Percentiles rank a stretch among this genome's conserved stretches.
phyloP scores from a whole-genome alignment of 2,797 vertebrate genomes.

The Pangasius mekongensis region DNA sequence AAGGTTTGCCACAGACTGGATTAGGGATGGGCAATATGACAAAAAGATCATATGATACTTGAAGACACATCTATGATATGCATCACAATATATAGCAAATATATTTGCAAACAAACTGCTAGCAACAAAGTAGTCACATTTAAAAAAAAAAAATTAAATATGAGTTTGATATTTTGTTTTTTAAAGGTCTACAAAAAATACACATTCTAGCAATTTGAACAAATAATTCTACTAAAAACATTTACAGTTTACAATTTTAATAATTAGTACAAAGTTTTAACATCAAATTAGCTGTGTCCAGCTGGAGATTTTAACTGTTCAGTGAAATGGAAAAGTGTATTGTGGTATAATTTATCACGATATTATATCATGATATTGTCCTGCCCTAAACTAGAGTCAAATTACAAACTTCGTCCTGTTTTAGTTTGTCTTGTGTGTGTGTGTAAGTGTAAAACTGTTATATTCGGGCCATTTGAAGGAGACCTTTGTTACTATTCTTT shows the following conservation, averaged over 20 bases:
- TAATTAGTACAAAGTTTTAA: too few species aligned
- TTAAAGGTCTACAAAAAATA: neutral
- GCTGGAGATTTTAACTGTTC: neutral
- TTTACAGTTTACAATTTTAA: too few species aligned
- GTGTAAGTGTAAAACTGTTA: too few species aligned
- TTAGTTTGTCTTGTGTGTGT: neutral
- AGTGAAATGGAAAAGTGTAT: neutral
- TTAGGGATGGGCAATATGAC: neutral
- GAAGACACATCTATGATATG: neutral
- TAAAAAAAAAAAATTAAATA: neutral
- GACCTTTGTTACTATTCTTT: neutral
- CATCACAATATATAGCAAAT: neutral
- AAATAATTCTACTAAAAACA: neutral
- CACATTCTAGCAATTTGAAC: neutral
- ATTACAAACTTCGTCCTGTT: neutral
- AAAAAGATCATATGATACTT: neutral
- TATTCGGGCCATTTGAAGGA: neutral
- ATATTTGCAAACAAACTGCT: neutral
- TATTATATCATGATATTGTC: neutral
- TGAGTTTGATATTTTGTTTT: neutral
- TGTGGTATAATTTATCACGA: neutral
- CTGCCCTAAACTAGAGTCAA: neutral
- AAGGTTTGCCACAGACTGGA: neutral
- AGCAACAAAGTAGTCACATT: neutral
- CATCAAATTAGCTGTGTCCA: too few species aligned